Evolutionary conservation across 2,888 invertebrate genomes (phyloP).

Genomic region (Amiota communis): DNA sequence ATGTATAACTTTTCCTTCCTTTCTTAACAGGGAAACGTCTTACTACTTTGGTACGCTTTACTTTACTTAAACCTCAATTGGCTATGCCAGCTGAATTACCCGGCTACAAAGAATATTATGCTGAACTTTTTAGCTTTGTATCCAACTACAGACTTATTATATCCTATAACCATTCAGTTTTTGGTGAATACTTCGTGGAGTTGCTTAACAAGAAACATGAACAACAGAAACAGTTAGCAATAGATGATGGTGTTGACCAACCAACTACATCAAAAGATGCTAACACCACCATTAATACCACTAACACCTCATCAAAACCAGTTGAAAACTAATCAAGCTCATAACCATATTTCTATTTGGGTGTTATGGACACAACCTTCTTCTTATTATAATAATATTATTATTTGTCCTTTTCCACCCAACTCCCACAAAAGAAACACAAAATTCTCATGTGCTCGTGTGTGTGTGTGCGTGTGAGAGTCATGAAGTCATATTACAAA

Average conservation of each 20-base stretch:
- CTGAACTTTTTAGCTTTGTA: slow-evolving; percentile 68
- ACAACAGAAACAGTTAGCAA: background rate
- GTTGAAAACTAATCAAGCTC: no score
- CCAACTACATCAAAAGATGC: no score
- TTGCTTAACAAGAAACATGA: slow-evolving; percentile 53
- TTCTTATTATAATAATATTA: no score
- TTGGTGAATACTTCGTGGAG: slow-evolving; percentile 70
- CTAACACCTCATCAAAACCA: background rate
- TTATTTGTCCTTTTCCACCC: no score
- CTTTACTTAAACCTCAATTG: slow-evolving; percentile 59
- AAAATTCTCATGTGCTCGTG: no score
- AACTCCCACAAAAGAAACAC: no score
- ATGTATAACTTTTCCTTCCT: background rate
- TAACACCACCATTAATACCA: background rate
- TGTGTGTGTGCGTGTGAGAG: no score
- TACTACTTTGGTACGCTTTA: slow-evolving; percentile 66
- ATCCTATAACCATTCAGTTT: slow-evolving; percentile 72
- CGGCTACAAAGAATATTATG: slow-evolving; percentile 69
- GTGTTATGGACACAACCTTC: no score
- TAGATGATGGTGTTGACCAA: no score
- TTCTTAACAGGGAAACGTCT: slow-evolving; percentile 67
- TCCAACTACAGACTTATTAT: slow-evolving; percentile 69
- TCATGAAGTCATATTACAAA: no score
- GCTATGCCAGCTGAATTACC: slow-evolving; percentile 63
- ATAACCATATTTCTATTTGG: no score